These are phyloP conservation scores for Phrynosoma blainvillii DNA, from an alignment of 2,113 vertebrate species.

Conservation along the genomic window DNA sequence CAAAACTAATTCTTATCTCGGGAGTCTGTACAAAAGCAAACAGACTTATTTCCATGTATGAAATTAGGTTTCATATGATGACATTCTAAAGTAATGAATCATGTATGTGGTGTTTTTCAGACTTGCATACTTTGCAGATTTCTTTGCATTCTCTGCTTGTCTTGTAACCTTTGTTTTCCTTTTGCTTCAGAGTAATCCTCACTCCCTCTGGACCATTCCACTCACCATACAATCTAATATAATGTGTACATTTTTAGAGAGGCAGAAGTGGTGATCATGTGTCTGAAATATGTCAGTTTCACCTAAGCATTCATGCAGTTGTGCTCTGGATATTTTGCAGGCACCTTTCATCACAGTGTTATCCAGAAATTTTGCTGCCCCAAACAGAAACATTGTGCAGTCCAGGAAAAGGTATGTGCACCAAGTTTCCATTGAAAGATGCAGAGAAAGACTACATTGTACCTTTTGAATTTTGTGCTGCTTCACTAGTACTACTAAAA, in stretches of 20 bases:
- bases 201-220: background rate
- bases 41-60: background rate
- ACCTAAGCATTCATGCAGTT: background rate
- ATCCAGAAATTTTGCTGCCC: background rate
- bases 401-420: background rate
- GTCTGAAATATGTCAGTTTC: background rate
- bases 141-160: background rate
- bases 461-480: background rate
- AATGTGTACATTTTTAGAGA: background rate
- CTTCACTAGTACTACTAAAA: background rate
- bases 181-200: background rate
- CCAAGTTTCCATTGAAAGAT: background rate
- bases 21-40: conserved; percentile 7
- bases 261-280: background rate
- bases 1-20: conserved; percentile 10
- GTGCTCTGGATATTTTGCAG: background rate
- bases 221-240: background rate
- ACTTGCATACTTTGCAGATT: background rate
- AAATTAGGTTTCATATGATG: conserved; percentile 14
- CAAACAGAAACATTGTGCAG: too few relatives aligned
- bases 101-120: conserved; percentile 1
- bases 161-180: background rate
- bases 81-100: conserved; percentile 27
- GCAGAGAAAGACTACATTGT: too few relatives aligned
- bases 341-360: too few relatives aligned